Percentiles rank a stretch among this genome's conserved stretches.
These are phyloP conservation scores for Nyctereutes procyonoides DNA, from an alignment of 2,113 vertebrate genomes.

Conservation along the genomic window DNA sequence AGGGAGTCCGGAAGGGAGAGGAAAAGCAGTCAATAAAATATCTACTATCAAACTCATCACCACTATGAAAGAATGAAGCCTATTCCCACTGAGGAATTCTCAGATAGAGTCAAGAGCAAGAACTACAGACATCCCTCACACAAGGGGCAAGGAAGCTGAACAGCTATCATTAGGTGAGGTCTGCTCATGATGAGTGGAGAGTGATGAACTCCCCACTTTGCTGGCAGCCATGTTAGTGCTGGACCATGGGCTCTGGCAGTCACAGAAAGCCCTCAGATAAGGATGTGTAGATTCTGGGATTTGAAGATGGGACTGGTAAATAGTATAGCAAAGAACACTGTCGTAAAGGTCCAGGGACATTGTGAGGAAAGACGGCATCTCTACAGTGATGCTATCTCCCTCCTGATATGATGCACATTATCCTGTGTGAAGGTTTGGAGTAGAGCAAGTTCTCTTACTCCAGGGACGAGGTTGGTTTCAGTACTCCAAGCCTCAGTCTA, in stretches of 20 bases:
- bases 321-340: background rate
- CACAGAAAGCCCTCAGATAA: background rate
- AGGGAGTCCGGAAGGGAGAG: background rate
- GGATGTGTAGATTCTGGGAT: background rate
- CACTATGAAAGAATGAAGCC: background rate
- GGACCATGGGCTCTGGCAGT: background rate
- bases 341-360: no score
- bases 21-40: background rate
- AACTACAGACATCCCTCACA: fast-evolving
- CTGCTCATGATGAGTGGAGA: background rate
- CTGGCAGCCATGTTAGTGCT: background rate
- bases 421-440: background rate
- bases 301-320: background rate
- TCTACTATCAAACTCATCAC: background rate
- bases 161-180: background rate
- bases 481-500: background rate
- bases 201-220: background rate
- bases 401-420: background rate
- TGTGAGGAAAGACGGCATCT: background rate
- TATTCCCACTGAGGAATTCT: background rate
- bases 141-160: background rate
- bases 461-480: background rate
- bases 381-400: background rate
- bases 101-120: background rate
- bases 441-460: background rate